Evolutionary conservation across 2,113 vertebrate species (phyloP), one percentile per base, ranked within the genome.

Genomic region (Gila orcuttii): DNA sequence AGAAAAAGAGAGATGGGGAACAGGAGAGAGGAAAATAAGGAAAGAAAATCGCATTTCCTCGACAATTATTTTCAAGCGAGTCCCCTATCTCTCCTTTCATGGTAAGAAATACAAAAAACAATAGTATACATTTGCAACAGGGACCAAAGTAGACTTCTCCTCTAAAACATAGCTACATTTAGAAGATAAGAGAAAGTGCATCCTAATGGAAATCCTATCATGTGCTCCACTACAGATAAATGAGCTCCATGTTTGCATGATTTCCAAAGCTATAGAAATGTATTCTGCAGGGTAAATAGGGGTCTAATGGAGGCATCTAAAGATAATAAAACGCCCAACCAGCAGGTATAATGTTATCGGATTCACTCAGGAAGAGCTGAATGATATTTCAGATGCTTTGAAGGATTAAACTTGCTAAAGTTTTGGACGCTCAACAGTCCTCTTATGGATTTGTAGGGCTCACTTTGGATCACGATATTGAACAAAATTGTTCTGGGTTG

Each of bases 41-140:
- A 66, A 86, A 57, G 75, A 55, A 85, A 87, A 88, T 88, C 78
- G 85, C 92, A 92, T 92, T 88, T 92, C 89, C 88, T 91, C 85
- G 17, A 89, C 89, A 89, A 91, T 92, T 94, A 88, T 83, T 73
- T 82, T 57, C 52, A 73, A 57, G 47, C 39, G 28, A 86, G 36
- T 85, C 31, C 31, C 17, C 79, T 90, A 86, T 85, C 77, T 74
- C 79, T 64, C 10, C 66, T 86, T 78, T 55, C 21, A 62, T 55
- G 50, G 39, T 71, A 28, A 73, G 15, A 62, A 50, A 78, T 50
- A 73, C 36, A 73, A 57, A 75, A 68, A 80, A 87, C 71, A 82
- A 88, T 87, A 21, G 19, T 13, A 60, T 64, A 33, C 23, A 55
- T 82, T 86, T 69, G 57, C 42, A 47, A 17, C 62, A 36, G 60